Conservation (phyloP, 2,888 invertebrate genomes). For the Tribolium freemani region DNA sequence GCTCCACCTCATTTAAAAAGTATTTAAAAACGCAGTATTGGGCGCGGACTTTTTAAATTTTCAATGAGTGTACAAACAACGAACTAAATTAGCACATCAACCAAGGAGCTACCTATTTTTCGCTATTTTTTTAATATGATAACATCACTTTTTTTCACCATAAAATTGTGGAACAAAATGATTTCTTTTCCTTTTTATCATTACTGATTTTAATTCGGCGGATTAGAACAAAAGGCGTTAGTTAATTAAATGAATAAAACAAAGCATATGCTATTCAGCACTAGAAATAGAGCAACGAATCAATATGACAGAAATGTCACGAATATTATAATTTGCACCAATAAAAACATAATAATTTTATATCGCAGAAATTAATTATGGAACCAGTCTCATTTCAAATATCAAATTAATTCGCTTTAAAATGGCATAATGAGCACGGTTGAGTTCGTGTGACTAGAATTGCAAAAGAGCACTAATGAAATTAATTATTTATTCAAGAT, state of each 20-base stretch:
- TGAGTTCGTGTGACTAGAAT: constrained; percentile 25
- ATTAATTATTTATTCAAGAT: constrained; percentile 29
- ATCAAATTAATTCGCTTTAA: constrained; percentile 19
- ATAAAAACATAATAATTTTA: constrained; percentile 15
- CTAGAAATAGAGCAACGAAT: not conserved
- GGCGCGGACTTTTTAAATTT: no score
- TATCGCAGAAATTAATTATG: constrained; percentile 12
- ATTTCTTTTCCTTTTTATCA: no score
- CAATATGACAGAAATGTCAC: not conserved
- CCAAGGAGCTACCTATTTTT: no score
- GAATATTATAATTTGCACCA: constrained; percentile 10
- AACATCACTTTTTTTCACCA: no score
- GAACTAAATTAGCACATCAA: no score
- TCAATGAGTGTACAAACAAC: no score
- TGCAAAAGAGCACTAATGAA: constrained; percentile 28
- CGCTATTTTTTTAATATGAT: no score
- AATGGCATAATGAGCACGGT: constrained; percentile 24
- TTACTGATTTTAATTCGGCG: no score
- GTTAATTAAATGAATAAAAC: not conserved
- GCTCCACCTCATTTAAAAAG: no score
- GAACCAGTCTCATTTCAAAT: constrained; percentile 10
- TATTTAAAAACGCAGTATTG: no score
- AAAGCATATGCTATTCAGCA: not conserved
- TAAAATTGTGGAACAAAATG: no score
- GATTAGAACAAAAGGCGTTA: not conserved